These are phyloP conservation scores for Microcaecilia unicolor DNA, from an alignment of 2,797 vertebrate genomes.

Conservation along the genomic window DNA sequence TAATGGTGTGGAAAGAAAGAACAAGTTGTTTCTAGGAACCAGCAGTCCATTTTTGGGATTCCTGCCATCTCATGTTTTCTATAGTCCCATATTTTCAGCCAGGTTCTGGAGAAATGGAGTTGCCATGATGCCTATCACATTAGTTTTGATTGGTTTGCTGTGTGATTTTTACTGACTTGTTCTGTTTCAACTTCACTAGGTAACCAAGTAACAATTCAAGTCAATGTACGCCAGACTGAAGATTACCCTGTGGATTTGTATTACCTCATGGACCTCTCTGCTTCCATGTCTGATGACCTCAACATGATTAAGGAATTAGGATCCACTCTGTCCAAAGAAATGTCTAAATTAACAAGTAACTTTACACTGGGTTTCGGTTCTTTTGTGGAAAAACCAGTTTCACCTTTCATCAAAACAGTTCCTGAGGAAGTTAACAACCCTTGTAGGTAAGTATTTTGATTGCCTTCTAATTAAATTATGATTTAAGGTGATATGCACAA, in stretches of 20 bases:
- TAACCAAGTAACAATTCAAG: constrained; percentile 74
- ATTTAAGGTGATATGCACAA: too few relatives aligned
- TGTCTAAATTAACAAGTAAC: constrained; percentile 91
- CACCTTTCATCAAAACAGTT: constrained; percentile 85
- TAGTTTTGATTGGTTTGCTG: neutral
- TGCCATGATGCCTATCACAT: too few relatives aligned
- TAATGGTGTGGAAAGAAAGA: too few relatives aligned
- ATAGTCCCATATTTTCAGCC: too few relatives aligned
- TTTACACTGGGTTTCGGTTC: constrained; percentile 93
- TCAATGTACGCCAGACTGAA: constrained; percentile 82
- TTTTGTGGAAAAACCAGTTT: constrained; percentile 94
- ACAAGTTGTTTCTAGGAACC: too few relatives aligned
- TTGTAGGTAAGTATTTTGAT: constrained; percentile 79
- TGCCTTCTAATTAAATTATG: too few relatives aligned
- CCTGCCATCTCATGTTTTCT: too few relatives aligned
- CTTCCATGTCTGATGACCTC: constrained; percentile 89
- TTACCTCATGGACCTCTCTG: constrained; percentile 97
- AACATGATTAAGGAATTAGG: constrained; percentile 82
- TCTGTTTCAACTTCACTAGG: constrained; percentile 44
- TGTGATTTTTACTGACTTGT: constrained; percentile 8
- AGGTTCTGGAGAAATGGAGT: too few relatives aligned
- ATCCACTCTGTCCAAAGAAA: constrained; percentile 81
- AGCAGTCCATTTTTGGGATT: too few relatives aligned
- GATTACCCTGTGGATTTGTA: constrained; percentile 96
- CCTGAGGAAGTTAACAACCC: constrained; percentile 75